A percentile compares a stretch with the other conserved stretches of the same genome.
Conservation (phyloP, 1,140 invertebrate genomes). For the Hylyphantes graminicola region DNA sequence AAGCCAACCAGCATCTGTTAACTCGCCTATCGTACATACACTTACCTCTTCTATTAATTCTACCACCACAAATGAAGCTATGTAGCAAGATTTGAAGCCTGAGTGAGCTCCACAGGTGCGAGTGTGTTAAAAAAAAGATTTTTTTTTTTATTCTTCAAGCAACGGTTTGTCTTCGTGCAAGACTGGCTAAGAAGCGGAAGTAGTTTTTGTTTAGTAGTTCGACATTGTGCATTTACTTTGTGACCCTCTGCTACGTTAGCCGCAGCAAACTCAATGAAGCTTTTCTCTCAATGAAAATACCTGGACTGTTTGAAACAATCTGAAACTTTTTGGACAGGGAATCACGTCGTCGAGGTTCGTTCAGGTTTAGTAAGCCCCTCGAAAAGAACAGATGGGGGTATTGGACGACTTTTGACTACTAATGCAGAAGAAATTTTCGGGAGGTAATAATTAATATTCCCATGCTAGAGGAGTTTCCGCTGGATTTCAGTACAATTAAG, state of each 20-base stretch:
- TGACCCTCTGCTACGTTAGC: not conserved
- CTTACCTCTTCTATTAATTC: conserved; percentile 1
- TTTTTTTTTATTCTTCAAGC: conserved; percentile 12
- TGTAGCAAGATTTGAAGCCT: conserved; percentile 25
- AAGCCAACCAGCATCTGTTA: conserved; percentile 27
- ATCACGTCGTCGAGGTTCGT: conserved; percentile 4
- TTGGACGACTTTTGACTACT: conserved; percentile 3
- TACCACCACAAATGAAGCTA: conserved; percentile 5
- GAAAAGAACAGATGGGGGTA: conserved; percentile 21
- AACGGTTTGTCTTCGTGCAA: conserved; percentile 27
- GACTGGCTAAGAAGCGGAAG: conserved; percentile 32
- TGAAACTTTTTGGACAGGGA: not conserved
- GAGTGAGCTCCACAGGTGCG: conserved; percentile 22
- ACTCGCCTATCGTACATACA: not conserved
- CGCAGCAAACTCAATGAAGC: conserved; percentile 12
- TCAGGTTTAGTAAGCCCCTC: conserved; percentile 17
- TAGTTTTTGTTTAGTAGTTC: conserved; percentile 11
- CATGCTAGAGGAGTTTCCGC: conserved; percentile 17
- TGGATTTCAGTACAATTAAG: conserved; percentile 15
- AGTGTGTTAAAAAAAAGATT: conserved; percentile 4
- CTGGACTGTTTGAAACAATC: not conserved
- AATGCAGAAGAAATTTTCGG: conserved; percentile 11
- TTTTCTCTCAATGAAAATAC: conserved; percentile 19
- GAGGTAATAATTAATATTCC: conserved; percentile 15
- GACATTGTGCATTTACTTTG: not conserved